Percentiles rank a stretch among this genome's conserved stretches.
Conservation (phyloP, 2,797 vertebrate genomes). For the Phoxinus dragarum region DNA sequence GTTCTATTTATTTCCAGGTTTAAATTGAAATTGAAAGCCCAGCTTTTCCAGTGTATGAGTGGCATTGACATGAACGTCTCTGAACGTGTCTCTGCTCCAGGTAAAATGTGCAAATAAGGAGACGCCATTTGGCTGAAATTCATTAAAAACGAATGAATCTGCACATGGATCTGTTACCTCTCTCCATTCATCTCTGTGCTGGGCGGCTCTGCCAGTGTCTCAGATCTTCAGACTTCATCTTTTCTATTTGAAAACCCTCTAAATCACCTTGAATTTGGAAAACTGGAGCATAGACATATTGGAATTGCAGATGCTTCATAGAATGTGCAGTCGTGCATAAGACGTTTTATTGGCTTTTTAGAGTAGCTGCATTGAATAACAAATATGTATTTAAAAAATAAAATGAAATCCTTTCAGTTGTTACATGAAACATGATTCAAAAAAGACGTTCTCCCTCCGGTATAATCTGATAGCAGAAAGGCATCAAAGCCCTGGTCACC, state of each 20-base stretch:
- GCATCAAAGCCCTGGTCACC: constrained; percentile 56
- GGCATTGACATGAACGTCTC: neutral
- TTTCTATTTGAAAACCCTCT: constrained; percentile 6
- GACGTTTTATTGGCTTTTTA: neutral
- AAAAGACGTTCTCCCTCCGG: neutral
- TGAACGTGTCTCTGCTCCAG: constrained; percentile 15
- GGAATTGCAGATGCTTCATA: neutral
- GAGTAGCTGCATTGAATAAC: neutral
- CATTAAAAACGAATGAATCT: constrained; percentile 50
- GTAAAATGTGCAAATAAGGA: constrained; percentile 42
- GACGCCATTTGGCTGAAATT: constrained; percentile 36
- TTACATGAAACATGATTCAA: neutral
- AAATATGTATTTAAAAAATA: neutral
- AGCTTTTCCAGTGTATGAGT: neutral
- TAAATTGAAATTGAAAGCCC: too few relatives aligned
- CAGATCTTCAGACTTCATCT: neutral
- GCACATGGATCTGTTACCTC: constrained; percentile 34
- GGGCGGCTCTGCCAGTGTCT: constrained; percentile 1
- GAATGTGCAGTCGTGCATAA: neutral
- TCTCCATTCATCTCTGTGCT: constrained; percentile 41
- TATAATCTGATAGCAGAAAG: constrained; percentile 35
- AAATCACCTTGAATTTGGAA: constrained; percentile 17
- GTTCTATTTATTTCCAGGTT: neutral
- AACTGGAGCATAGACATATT: neutral
- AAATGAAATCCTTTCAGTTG: neutral